Evolutionary conservation across 37 sponge, comb jelly and placozoan genomes (phyloP).

Genomic region (Spongilla lacustris): DNA sequence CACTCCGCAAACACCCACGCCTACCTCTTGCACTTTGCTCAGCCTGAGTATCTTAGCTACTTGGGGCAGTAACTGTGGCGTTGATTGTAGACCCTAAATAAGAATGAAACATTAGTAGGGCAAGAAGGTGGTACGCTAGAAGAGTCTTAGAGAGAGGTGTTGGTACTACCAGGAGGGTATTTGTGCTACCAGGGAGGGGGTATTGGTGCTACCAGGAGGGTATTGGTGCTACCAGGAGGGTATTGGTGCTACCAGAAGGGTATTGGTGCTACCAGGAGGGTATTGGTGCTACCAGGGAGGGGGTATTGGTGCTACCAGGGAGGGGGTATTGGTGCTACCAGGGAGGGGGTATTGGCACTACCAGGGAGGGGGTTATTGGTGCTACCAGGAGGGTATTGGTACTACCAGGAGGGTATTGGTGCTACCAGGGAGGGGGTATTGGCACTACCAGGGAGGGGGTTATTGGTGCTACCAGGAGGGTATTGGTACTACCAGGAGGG

Average conservation of each 20-base stretch:
- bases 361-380: constrained; percentile 12
- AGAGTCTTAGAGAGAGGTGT: constrained; percentile 18
- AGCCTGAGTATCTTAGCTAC: constrained; percentile 71
- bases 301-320: too few species aligned
- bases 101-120: not conserved
- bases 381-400: not conserved
- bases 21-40: constrained; percentile 85
- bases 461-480: not conserved
- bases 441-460: too few species aligned
- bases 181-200: constrained; percentile 29
- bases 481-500: too few species aligned
- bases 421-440: not conserved
- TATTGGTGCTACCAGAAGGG: too few species aligned
- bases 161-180: constrained; percentile 17
- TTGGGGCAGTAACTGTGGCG: constrained; percentile 54
- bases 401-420: too few species aligned
- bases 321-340: not conserved
- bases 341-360: constrained; percentile 28
- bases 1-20: not conserved
- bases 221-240: too few species aligned
- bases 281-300: too few species aligned
- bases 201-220: constrained; percentile 9
- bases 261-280: too few species aligned
- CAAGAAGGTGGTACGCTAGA: not conserved
- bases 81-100: constrained; percentile 53